phyloP scores from a whole-genome alignment of 92 coral and sea anemone genomes.

The Zoanthus gigantus region DNA sequence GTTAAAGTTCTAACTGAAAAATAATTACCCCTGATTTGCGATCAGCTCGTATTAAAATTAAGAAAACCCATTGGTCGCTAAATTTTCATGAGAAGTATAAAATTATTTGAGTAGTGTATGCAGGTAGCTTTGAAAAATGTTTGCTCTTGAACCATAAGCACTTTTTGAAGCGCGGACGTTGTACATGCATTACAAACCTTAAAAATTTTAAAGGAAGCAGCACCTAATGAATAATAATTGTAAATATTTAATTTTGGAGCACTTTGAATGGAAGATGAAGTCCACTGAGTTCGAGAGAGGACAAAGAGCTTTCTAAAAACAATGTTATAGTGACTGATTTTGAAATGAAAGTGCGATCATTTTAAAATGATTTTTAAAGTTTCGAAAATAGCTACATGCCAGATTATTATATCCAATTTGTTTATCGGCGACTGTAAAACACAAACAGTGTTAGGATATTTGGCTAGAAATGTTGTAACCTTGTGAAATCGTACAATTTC shows the following conservation, averaged over 20 bases:
- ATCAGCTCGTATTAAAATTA: neutral
- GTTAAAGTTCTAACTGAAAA: neutral
- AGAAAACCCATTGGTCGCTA: neutral
- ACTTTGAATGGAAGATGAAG: neutral
- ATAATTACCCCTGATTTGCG: conserved; percentile 9
- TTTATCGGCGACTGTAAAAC: no score
- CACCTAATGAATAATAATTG: neutral
- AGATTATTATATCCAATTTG: no score
- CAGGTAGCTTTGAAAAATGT: no score
- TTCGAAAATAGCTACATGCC: no score
- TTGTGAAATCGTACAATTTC: no score
- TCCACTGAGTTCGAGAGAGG: neutral
- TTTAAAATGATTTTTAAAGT: neutral
- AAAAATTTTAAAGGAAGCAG: neutral
- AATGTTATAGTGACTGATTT: neutral
- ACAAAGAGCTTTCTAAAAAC: no score
- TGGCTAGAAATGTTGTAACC: no score
- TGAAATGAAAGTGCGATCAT: neutral
- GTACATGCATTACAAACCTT: neutral
- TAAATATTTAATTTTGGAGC: neutral
- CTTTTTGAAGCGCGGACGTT: no score
- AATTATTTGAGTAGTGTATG: neutral
- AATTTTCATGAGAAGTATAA: neutral
- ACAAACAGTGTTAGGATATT: no score
- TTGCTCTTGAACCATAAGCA: no score